Percentiles rank a stretch among this genome's conserved stretches.
Conservation (phyloP, 2,113 vertebrate species). For the Hirundichthys speculiger region DNA sequence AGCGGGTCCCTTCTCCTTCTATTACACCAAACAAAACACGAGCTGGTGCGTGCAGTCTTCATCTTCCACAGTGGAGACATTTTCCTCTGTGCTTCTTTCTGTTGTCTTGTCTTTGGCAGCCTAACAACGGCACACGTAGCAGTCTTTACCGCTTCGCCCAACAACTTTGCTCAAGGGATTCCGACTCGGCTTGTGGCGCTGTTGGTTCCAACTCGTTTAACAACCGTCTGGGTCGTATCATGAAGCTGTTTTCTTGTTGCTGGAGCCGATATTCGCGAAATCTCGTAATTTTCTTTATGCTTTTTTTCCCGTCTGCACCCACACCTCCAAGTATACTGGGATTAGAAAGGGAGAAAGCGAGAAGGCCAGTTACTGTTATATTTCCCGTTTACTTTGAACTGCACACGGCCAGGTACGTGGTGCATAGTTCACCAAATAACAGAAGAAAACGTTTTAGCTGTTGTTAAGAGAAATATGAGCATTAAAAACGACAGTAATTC, state of each 20-base stretch:
- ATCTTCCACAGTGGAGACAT: no score
- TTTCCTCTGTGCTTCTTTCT: no score
- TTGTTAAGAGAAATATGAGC: no score
- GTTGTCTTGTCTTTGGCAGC: no score
- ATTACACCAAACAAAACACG: background rate
- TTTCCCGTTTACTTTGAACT: slow-evolving; percentile 1
- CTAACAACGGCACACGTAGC: no score
- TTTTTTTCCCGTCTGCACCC: background rate
- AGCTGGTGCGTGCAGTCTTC: background rate
- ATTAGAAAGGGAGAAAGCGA: no score
- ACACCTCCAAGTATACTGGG: background rate
- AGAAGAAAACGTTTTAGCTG: no score
- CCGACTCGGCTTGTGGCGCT: background rate
- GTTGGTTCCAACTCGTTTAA: slow-evolving; percentile 14
- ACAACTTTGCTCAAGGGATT: slow-evolving; percentile 29
- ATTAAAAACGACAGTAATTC: no score
- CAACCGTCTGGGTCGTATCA: slow-evolving; percentile 7
- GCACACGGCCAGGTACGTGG: background rate
- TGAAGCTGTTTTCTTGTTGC: background rate
- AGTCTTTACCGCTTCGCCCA: background rate
- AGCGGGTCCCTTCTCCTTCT: slow-evolving; percentile 22
- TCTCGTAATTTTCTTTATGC: slow-evolving; percentile 7
- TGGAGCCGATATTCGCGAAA: background rate
- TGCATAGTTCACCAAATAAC: background rate
- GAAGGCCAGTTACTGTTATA: background rate